Base-by-base conservation (phyloP, 2,888 invertebrate species). In the Aproaerema taeniolella region DNA sequence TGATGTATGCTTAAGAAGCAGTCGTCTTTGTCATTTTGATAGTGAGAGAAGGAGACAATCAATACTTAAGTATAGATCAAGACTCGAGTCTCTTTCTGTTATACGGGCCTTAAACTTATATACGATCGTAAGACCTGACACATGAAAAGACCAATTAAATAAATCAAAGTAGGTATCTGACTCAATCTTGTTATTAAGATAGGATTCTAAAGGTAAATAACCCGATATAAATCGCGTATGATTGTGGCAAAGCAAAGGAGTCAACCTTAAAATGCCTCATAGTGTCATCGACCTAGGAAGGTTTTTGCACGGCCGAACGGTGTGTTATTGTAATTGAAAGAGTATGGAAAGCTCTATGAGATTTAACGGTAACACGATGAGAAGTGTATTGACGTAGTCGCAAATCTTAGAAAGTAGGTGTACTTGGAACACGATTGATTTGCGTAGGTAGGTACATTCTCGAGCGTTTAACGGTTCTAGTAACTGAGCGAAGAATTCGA, bases 181-280 rank as follows among this genome's bases (percentile, higher is more conserved):
- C n/a, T n/a, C n/a, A n/a, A n/a, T n/a, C n/a, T n/a, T n/a, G n/a
- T n/a, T n/a, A n/a, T n/a, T n/a, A n/a, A n/a, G n/a, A n/a, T n/a
- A n/a, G n/a, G n/a, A n/a, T n/a, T 20, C 7, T 25, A 26, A 16
- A 35, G 35, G 35, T 35, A 35, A 35, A 35, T 15, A 35, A 35
- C 35, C 35, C 15, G 3, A n/a, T 9, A n/a, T n/a, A 9, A 9
- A 9, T 26, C n/a, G 14, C 1, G 13, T 25, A 35, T 35, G 9
- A 28, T 17, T n/a, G 10, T 33, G 20, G 20, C 20, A 25, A n/a
- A 26, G 25, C 16, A 25, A n/a, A 9, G 71, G 70, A 73, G 72
- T 62, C 68, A 71, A 78, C 85, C 83, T 82, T 83, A 78, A 81
- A 81, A 81, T 77, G 81, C 82, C 83, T 66, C 83, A 66, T 65